A percentile compares a stretch with the other conserved stretches of the same genome.
phyloP scores from a whole-genome alignment of 2,888 invertebrate genomes.

The Eucera pruinosa region DNA sequence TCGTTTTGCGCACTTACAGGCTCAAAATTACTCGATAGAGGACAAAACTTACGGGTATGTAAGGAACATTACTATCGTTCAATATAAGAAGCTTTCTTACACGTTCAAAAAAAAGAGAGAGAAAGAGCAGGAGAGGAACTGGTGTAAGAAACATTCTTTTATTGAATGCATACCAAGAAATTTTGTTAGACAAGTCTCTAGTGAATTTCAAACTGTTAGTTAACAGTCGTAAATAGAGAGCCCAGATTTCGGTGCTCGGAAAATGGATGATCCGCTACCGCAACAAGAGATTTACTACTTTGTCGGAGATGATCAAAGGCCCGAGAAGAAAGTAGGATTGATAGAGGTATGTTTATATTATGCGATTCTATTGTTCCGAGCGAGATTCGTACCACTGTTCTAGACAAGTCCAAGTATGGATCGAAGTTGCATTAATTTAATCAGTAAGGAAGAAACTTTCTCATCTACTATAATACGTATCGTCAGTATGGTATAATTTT shows the following conservation, averaged over 20 bases:
- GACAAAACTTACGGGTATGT: constrained; percentile 90
- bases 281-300: constrained; percentile 66
- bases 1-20: constrained; percentile 90
- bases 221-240: constrained; percentile 70
- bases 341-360: constrained; percentile 71
- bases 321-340: constrained; percentile 66
- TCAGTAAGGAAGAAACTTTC: constrained; percentile 3
- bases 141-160: constrained; percentile 62
- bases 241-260: constrained; percentile 69
- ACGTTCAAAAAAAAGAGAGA: background rate
- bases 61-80: constrained; percentile 41
- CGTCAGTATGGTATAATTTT: background rate
- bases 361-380: constrained; percentile 63
- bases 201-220: constrained; percentile 71
- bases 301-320: constrained; percentile 65
- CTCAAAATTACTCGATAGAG: constrained; percentile 92
- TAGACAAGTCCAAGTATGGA: constrained; percentile 55
- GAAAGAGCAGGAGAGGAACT: background rate
- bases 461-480: background rate
- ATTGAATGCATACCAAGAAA: constrained; percentile 48
- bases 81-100: constrained; percentile 62
- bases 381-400: constrained; percentile 36
- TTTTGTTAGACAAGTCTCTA: constrained; percentile 62
- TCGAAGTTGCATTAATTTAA: constrained; percentile 15
- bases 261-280: constrained; percentile 68